These are phyloP conservation scores for Ovis canadensis DNA, from an alignment of 2,113 vertebrate species.

Conservation along the genomic window DNA sequence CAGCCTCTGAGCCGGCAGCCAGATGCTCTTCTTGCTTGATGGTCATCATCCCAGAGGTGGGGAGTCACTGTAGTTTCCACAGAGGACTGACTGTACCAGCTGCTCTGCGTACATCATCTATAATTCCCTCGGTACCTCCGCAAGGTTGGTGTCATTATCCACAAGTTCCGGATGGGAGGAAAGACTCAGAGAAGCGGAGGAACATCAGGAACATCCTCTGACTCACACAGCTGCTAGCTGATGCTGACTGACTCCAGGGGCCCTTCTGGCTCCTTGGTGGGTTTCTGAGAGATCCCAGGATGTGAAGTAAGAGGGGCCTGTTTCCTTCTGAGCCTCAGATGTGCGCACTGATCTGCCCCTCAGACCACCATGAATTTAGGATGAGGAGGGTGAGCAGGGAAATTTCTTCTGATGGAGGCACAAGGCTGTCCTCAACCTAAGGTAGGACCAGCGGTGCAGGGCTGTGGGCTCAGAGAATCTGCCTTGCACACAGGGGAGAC, in stretches of 20 bases:
- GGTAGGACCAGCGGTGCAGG: background rate
- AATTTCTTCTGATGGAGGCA: background rate
- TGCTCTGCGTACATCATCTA: background rate
- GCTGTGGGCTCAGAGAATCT: background rate
- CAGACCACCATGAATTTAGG: background rate
- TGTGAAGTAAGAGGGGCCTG: background rate
- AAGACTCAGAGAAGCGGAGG: background rate
- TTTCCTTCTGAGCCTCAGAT: background rate
- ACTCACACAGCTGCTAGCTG: background rate
- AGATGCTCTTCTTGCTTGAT: background rate
- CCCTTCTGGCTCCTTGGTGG: background rate
- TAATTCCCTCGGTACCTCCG: background rate
- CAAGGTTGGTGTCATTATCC: background rate
- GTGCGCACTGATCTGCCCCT: background rate
- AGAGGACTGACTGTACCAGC: background rate
- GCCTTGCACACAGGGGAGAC: background rate
- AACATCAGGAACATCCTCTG: background rate
- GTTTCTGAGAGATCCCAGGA: background rate
- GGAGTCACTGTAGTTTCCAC: background rate
- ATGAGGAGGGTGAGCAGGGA: background rate
- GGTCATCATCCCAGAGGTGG: background rate
- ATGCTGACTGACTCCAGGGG: background rate
- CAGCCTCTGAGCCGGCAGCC: background rate
- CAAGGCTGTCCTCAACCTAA: background rate
- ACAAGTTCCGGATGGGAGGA: background rate